Evolutionary conservation across 2,888 invertebrate genomes (phyloP).

Genomic region (Keiferia lycopersicella): DNA sequence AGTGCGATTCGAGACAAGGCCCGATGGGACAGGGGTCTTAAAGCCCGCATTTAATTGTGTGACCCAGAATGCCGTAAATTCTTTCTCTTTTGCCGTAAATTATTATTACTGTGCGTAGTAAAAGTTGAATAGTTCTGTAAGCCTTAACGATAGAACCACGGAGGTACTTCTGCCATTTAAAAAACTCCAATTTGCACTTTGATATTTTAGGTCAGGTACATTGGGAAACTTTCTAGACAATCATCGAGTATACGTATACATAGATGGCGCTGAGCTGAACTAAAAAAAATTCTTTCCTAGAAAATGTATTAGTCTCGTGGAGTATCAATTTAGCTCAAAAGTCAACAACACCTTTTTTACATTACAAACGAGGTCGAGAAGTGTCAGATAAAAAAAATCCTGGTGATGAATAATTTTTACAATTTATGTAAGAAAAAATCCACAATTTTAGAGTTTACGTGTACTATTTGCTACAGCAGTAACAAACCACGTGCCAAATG

Average conservation of each 20-base stretch:
- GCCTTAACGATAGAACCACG: not conserved
- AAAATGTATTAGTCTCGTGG: no score
- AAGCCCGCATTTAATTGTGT: constrained; percentile 62
- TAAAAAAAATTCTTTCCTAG: no score
- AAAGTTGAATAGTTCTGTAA: not conserved
- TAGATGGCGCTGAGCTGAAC: no score
- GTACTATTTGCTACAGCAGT: not conserved
- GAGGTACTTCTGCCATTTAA: not conserved
- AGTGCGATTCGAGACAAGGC: constrained; percentile 42
- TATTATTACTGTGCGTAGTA: constrained; percentile 20
- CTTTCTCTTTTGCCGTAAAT: constrained; percentile 33
- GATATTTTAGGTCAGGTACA: no score
- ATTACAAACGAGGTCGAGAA: no score
- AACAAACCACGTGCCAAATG: not conserved
- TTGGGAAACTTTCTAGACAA: no score
- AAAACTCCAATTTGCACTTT: not conserved
- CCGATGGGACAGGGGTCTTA: constrained; percentile 45
- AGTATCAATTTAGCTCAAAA: no score
- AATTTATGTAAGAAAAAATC: not conserved
- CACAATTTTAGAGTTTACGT: not conserved
- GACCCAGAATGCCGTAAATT: constrained; percentile 49
- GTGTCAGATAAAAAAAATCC: no score
- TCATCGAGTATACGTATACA: no score
- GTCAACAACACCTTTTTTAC: no score
- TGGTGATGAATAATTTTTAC: no score